These are phyloP conservation scores for Sarcoramphus papa DNA, from an alignment of 2,797 vertebrate genomes.

Conservation along the genomic window DNA sequence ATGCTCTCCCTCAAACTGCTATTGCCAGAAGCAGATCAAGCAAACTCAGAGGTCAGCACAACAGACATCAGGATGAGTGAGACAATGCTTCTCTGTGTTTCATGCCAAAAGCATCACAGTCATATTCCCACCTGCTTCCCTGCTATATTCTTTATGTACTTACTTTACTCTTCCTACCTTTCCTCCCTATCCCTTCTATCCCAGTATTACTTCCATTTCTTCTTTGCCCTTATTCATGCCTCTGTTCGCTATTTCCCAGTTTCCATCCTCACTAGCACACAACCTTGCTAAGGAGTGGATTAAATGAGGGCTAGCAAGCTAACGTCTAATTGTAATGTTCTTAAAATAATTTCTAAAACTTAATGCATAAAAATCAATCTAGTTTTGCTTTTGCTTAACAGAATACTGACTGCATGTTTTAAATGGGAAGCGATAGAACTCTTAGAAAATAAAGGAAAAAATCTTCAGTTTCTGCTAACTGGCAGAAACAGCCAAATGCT, in stretches of 20 bases:
- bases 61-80: background rate
- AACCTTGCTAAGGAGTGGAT: background rate
- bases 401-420: background rate
- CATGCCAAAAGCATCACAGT: background rate
- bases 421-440: background rate
- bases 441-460: background rate
- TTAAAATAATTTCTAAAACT: background rate
- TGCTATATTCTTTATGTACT: background rate
- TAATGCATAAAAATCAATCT: background rate
- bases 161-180: background rate
- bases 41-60: background rate
- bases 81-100: background rate
- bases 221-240: background rate
- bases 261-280: background rate
- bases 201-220: background rate
- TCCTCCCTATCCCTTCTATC: background rate
- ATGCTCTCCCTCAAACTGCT: background rate
- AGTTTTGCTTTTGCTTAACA: background rate
- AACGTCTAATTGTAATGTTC: background rate
- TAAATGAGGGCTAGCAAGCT: background rate
- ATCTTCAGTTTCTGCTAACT: background rate
- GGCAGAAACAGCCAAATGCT: background rate
- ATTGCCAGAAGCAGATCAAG: background rate
- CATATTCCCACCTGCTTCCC: background rate
- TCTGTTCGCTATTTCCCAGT: background rate